Conservation (phyloP, 37 sponge, comb jelly and placozoan species). For the Lycopodina hypogea region DNA sequence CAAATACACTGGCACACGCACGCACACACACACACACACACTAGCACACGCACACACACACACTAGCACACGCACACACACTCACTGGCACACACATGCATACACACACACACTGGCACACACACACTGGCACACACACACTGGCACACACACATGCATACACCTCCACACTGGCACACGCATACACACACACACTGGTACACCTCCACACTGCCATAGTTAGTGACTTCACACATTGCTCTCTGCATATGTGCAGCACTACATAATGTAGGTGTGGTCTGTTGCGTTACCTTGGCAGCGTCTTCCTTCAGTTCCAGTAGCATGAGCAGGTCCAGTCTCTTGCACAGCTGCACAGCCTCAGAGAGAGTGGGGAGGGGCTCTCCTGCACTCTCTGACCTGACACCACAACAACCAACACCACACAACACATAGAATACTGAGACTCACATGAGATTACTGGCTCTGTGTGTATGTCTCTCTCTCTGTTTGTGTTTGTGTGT, state of each 20-base stretch:
- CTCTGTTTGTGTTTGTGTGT: too few species aligned
- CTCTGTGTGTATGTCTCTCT: too few species aligned
- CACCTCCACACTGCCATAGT: too few species aligned
- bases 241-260: too few species aligned
- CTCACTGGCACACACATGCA: neutral
- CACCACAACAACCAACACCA: neutral
- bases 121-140: neutral
- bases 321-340: conserved; percentile 39
- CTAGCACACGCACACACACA: too few species aligned
- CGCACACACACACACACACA: too few species aligned
- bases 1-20: neutral
- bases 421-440: neutral
- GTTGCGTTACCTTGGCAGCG: conserved; percentile 9
- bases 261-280: too few species aligned
- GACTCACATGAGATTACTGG: neutral
- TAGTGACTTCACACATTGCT: too few species aligned
- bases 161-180: too few species aligned
- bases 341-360: conserved; percentile 36
- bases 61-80: neutral
- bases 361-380: conserved; percentile 42
- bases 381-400: neutral
- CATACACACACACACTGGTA: too few species aligned
- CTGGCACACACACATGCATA: neutral
- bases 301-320: conserved; percentile 52
- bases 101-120: neutral